These are phyloP conservation scores for Mobula hypostoma DNA, from an alignment of 2,113 vertebrate species.

Conservation along the genomic window DNA sequence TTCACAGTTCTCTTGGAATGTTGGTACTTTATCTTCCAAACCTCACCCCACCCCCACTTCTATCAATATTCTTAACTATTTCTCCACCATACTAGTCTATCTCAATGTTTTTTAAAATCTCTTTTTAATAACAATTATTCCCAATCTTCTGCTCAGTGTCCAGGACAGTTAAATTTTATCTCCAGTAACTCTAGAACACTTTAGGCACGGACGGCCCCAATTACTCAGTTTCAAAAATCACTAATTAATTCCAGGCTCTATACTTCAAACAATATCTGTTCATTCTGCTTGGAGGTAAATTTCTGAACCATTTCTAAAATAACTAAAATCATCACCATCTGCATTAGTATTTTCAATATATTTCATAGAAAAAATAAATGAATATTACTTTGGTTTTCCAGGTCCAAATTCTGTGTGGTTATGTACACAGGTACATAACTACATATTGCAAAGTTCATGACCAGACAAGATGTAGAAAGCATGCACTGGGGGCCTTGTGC, in stretches of 20 bases:
- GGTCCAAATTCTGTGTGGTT: background rate
- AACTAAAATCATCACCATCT: background rate
- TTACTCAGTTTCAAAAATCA: background rate
- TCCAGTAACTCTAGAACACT: background rate
- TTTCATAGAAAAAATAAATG: background rate
- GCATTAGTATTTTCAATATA: background rate
- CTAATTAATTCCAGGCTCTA: background rate
- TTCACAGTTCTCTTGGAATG: background rate
- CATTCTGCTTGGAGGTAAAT: background rate
- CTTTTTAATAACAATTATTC: background rate
- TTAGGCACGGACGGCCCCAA: background rate
- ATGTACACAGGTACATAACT: background rate
- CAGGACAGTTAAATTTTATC: background rate
- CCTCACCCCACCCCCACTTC: background rate
- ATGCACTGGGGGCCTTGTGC: background rate
- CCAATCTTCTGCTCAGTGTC: background rate
- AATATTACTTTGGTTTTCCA: background rate
- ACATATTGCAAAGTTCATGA: background rate
- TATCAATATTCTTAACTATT: background rate
- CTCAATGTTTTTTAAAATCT: no score
- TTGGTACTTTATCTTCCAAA: background rate
- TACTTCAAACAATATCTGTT: background rate
- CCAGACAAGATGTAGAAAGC: background rate
- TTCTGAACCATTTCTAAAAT: background rate
- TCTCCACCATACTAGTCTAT: background rate